A percentile compares a stretch with the other conserved stretches of the same genome.
Conservation (phyloP, 2,797 vertebrate genomes). For the Phoxinus dragarum region DNA sequence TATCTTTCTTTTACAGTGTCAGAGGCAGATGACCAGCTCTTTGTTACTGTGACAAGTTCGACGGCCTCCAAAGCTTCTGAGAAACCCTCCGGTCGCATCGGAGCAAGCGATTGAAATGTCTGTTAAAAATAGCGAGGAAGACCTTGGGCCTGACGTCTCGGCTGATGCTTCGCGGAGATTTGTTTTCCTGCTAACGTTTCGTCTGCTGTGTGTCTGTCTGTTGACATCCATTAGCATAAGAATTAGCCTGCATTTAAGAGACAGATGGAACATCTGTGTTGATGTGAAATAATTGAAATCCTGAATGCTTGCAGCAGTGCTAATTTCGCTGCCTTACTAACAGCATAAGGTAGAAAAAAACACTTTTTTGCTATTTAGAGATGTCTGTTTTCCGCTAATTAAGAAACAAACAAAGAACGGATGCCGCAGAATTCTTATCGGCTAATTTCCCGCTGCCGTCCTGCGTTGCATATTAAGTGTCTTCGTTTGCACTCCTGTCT, state of each 20-base stretch:
- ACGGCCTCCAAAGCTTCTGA: conserved; percentile 16
- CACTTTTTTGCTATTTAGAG: conserved; percentile 76
- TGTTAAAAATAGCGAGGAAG: conserved; percentile 49
- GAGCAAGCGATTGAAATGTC: conserved; percentile 15
- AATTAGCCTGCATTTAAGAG: conserved; percentile 74
- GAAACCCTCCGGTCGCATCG: conserved; percentile 12
- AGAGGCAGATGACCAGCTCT: conserved; percentile 38
- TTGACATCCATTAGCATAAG: conserved; percentile 79
- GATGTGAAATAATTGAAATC: conserved; percentile 85
- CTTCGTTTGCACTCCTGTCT: background rate
- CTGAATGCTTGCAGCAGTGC: conserved; percentile 79
- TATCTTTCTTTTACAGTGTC: conserved; percentile 40
- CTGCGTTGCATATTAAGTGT: conserved; percentile 39
- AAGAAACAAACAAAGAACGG: conserved; percentile 72
- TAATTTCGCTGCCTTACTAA: conserved; percentile 78
- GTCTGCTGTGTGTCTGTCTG: conserved; percentile 66
- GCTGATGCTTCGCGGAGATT: conserved; percentile 27
- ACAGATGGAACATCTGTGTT: conserved; percentile 81
- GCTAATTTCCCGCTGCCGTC: conserved; percentile 6
- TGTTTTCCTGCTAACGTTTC: conserved; percentile 54
- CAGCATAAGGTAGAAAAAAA: conserved; percentile 69
- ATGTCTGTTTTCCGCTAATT: conserved; percentile 74
- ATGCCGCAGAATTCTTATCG: conserved; percentile 53
- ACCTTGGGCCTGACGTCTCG: conserved; percentile 32
- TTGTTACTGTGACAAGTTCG: conserved; percentile 52